Evolutionary conservation across 2,888 invertebrate species (phyloP), one percentile per base, ranked within the genome.

Genomic region (Drosophila setosimentum): DNA sequence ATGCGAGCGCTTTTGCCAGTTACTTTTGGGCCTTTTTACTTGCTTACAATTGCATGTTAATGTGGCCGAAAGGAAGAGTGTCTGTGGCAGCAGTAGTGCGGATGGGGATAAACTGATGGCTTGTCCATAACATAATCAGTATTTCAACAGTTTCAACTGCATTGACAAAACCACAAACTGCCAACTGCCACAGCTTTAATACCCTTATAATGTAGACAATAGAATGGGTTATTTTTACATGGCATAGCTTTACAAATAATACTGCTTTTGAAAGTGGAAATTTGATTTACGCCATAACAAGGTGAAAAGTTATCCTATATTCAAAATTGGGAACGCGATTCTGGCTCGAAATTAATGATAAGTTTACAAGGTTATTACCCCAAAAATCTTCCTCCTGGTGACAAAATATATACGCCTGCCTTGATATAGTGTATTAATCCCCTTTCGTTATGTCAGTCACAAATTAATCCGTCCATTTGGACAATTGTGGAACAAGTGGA

Each of bases 1-100:
- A 73, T 79, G 76, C 85, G 82, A 84, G 82, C 84, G 85, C 82
- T 54, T 37, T 81, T 77, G 83, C 54, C 81, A 64, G 49, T 64
- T 61, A 45, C 67, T 33, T 58, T 18, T 35, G 54, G 54, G 37
- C 49, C 51, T 53, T 59, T 65, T 57, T 48, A 48, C 48, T 40
- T 29, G 50, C 68, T 50, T 40, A 40, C 49, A 54, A 67, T 37
- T 67, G 55, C 67, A 53, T 53, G 24, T 53, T 51, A 24, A 30
- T 51, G 45, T 45, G 30, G 24, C 49, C 45, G 8, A 45, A 45
- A 45, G 18, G 27, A 27, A 5, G 27, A 27, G 18, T 18, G 10
- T 2, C 29, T 3, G 1, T 18, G 29, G 11, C 8, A 29, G n/a
- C 5, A n/a, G 2, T 2, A 2, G 3, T 7, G 16, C 5, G 13